Evolutionary conservation across 2,113 vertebrate genomes (phyloP), one percentile per base, ranked within the genome.

Genomic region (Murina feae): DNA sequence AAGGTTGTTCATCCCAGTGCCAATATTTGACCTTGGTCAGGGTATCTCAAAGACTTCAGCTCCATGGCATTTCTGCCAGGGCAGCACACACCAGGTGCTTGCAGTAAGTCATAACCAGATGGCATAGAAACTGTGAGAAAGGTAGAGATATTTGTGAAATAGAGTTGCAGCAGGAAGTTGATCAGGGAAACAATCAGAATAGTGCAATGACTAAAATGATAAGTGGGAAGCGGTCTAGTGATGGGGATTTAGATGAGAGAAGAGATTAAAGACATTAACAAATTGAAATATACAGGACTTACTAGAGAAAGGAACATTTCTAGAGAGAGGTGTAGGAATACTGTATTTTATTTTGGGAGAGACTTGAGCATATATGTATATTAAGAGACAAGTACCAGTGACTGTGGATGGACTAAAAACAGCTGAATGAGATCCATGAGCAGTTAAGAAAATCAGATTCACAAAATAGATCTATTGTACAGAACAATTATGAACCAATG

Each of bases 391-490:
- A 89, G 55, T 65, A 30, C 4, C 20, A 63, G 37, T 49, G 21
- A 91, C 83, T 12, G 87, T 49, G 32, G 11, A 55, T 7, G 65
- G 30, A 95, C 68, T 83, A 65, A 69, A 93, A 89, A 35, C 23
- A 93, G 68, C 30, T 93, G 8, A 60, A 17, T 86, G 10, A 60
- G 20, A 84, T 14, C 21, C 20, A 25, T 37, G 37, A 82, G 21
- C 82, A 86, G 42, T 63, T 55, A 74, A 89, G 20, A 5, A 12
- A 32, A 25, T 55, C 2, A 16, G 4, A 88, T 79, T 28, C 60
- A 47, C n/a, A 95, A 95, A 95, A 90, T 3, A 44, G 2, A 1
- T 30, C 60, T 68, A 4, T 55, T 68, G 13, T 2, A 49, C 47
- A 47, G 44, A 80, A 39, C 42, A 95, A 92, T 47, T 75, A 39